Conservation (phyloP, 2,113 vertebrate genomes). For the Canis aureus region DNA sequence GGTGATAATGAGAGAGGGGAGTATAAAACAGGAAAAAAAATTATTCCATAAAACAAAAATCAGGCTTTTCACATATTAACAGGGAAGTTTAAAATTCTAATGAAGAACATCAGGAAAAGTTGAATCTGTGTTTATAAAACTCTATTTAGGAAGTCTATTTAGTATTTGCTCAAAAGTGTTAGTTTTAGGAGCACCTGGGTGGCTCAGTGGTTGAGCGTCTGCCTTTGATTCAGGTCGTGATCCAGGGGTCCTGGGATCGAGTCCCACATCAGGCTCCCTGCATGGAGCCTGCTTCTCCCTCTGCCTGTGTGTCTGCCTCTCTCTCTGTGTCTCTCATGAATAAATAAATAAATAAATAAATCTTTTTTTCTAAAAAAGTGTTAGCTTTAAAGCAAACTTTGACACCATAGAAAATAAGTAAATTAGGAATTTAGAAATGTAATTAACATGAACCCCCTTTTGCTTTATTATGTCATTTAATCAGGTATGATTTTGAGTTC, state of each 20-base stretch:
- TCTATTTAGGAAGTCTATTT: not conserved
- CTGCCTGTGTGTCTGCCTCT: too few species aligned
- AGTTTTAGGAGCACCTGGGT: not conserved
- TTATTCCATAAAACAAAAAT: not conserved
- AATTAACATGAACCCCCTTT: not conserved
- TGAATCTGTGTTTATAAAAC: constrained; percentile 19
- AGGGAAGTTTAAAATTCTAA: constrained; percentile 13
- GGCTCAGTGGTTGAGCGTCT: too few species aligned
- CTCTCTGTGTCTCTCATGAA: too few species aligned
- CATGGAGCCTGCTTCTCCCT: too few species aligned
- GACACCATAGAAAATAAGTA: not conserved
- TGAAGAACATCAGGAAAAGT: not conserved
- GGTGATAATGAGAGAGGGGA: not conserved
- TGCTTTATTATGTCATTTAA: not conserved
- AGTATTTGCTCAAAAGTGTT: not conserved
- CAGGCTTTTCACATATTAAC: not conserved
- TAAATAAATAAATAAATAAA: too few species aligned
- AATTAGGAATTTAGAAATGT: not conserved
- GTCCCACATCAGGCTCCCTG: too few species aligned
- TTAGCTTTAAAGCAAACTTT: not conserved
- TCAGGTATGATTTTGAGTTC: not conserved
- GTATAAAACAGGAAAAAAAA: not conserved
- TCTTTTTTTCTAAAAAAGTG: not conserved
- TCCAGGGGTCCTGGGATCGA: too few species aligned
- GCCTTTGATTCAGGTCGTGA: too few species aligned